Percentiles rank a stretch among this genome's conserved stretches.
These are phyloP conservation scores for Bembecia ichneumoniformis DNA, from an alignment of 2,888 invertebrate genomes.

Conservation along the genomic window DNA sequence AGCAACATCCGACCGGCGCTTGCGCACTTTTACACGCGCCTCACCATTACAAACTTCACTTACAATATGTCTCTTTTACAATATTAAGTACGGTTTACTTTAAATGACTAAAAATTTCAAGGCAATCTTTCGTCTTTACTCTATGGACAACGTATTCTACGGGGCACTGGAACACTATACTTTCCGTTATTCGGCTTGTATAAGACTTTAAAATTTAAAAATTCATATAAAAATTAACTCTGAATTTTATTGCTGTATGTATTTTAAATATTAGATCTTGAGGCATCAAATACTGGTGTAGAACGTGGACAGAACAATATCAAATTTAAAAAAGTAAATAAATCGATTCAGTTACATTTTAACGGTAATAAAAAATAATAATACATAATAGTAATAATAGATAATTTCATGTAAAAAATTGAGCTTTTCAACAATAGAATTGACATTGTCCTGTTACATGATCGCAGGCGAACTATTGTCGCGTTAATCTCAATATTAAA, in stretches of 20 bases:
- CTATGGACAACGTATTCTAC: slow-evolving; percentile 68
- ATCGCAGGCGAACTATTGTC: slow-evolving; percentile 36
- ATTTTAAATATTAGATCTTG: slow-evolving; percentile 35
- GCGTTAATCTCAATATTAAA: slow-evolving; percentile 33
- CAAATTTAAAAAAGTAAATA: slow-evolving; percentile 34
- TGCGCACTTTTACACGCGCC: slow-evolving; percentile 10
- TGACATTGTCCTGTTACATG: slow-evolving; percentile 50
- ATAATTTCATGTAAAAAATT: slow-evolving; percentile 59
- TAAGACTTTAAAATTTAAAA: slow-evolving; percentile 53
- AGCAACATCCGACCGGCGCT: too few species aligned
- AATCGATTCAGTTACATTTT: slow-evolving; percentile 27
- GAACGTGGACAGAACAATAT: slow-evolving; percentile 57
- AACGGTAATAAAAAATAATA: slow-evolving; percentile 23
- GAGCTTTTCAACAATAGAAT: slow-evolving; percentile 68
- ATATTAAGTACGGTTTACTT: slow-evolving; percentile 67
- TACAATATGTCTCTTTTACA: slow-evolving; percentile 48
- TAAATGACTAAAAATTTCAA: slow-evolving; percentile 67
- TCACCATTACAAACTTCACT: slow-evolving; percentile 23
- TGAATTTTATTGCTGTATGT: slow-evolving; percentile 60
- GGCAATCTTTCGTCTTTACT: slow-evolving; percentile 65
- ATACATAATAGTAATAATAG: slow-evolving; percentile 21
- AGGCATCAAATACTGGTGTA: slow-evolving; percentile 48
- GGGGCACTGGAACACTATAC: slow-evolving; percentile 64
- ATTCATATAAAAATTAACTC: slow-evolving; percentile 56
- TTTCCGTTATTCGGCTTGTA: slow-evolving; percentile 55